Percentiles rank a stretch among this genome's conserved stretches.
phyloP scores from a whole-genome alignment of 2,888 invertebrate genomes.

The Andrena dorsata region DNA sequence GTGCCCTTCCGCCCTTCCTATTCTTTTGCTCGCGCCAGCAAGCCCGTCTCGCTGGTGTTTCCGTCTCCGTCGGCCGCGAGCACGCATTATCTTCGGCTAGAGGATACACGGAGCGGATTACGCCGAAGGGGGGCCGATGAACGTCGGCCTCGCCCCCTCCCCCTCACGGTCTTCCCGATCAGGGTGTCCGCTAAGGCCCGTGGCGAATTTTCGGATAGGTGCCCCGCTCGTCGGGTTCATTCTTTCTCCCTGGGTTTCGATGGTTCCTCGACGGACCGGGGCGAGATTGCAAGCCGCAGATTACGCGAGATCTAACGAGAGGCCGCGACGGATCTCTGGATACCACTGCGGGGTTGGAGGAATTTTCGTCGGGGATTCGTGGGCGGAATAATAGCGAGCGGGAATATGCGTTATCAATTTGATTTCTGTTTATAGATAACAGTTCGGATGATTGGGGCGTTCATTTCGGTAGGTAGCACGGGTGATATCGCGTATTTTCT shows the following conservation, averaged over 20 bases:
- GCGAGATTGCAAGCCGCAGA: slow-evolving; percentile 34
- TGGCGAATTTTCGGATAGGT: slow-evolving; percentile 77
- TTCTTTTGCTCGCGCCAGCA: slow-evolving; percentile 8
- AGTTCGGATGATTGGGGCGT: too few species aligned
- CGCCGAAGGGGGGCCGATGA: slow-evolving; percentile 48
- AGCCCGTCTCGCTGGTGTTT: slow-evolving; percentile 7
- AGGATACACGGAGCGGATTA: slow-evolving; percentile 61
- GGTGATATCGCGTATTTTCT: too few species aligned
- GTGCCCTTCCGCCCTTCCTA: slow-evolving; percentile 22
- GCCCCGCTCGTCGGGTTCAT: slow-evolving; percentile 38
- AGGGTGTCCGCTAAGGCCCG: slow-evolving; percentile 76
- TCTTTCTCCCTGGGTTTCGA: slow-evolving; percentile 15
- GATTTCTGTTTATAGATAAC: too few species aligned
- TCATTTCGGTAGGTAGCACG: too few species aligned
- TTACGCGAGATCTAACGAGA: slow-evolving; percentile 42
- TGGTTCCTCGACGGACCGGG: slow-evolving; percentile 2
- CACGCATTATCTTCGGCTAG: slow-evolving; percentile 60
- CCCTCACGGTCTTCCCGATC: slow-evolving; percentile 67
- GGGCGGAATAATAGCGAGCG: too few species aligned
- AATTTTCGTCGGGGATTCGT: background rate
- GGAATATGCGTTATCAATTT: too few species aligned
- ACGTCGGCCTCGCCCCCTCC: slow-evolving; percentile 27
- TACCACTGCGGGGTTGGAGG: background rate
- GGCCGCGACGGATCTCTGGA: background rate
- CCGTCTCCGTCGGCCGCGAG: slow-evolving; percentile 31